Evolutionary conservation across 1,140 invertebrate genomes (phyloP).

Genomic region (Drosophila pachea): DNA sequence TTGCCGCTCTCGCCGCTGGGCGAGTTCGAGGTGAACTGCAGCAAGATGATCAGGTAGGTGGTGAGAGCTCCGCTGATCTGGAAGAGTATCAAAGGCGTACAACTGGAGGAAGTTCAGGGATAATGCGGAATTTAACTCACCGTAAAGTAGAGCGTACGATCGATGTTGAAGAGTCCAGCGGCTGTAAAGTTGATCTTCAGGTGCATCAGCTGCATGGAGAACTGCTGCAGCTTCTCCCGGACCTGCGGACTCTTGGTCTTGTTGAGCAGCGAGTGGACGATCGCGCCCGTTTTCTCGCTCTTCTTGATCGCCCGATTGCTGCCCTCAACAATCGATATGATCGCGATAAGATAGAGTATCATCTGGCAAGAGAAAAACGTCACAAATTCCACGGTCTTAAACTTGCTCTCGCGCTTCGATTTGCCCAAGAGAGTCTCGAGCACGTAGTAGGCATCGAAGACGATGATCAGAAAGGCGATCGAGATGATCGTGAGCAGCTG

Average conservation of each 20-base stretch:
- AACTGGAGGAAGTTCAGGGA: too few relatives aligned
- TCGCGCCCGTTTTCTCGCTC: slow-evolving; percentile 75
- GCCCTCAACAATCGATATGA: slow-evolving; percentile 76
- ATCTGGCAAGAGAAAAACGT: slow-evolving; percentile 78
- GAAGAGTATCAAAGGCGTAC: not conserved
- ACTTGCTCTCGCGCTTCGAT: slow-evolving; percentile 73
- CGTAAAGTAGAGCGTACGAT: slow-evolving; percentile 76
- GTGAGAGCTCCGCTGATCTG: slow-evolving; percentile 77
- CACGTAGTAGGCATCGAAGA: slow-evolving; percentile 77
- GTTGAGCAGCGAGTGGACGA: slow-evolving; percentile 72
- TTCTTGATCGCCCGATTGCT: slow-evolving; percentile 77
- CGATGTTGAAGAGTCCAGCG: slow-evolving; percentile 76
- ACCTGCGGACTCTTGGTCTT: slow-evolving; percentile 68
- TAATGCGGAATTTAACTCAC: slow-evolving; percentile 29
- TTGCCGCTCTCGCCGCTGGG: slow-evolving; percentile 26
- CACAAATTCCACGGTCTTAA: slow-evolving; percentile 75
- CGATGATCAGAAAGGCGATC: slow-evolving; percentile 76
- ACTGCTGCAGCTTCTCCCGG: slow-evolving; percentile 74
- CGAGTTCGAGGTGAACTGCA: slow-evolving; percentile 75
- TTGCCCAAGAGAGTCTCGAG: slow-evolving; percentile 76
- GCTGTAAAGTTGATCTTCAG: slow-evolving; percentile 77
- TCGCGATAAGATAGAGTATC: slow-evolving; percentile 74
- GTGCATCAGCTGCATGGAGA: slow-evolving; percentile 75
- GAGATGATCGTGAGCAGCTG: slow-evolving; percentile 75
- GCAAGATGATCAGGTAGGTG: slow-evolving; percentile 75